Base-by-base conservation (phyloP, 1,140 invertebrate genomes). In the Lepidotrigona ventralis region DNA sequence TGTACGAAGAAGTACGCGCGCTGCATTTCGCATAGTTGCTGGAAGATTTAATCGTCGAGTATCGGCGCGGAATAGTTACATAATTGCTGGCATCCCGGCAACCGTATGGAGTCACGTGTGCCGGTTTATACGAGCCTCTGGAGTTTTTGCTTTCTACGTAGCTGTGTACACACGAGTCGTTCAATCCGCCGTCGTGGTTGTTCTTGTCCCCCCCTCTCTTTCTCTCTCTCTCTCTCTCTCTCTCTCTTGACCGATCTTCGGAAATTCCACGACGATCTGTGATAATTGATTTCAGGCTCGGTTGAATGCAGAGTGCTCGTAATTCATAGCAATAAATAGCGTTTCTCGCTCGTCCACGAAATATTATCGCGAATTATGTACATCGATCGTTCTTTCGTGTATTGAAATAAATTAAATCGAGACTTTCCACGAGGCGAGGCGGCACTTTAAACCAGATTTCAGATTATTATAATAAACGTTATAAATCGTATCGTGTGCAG, bases 1-100 rank as follows among this genome's bases (percentile, higher is more conserved):
- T 64, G 33, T 54, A 64, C 58, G 72, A 17, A 60, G 53, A 64
- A 33, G 58, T 71, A 80, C 58, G 46, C 39, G 73, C 3, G 56
- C n/a, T 17, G 26, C 14, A 54, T 54, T 60, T 75, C 63, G 58
- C 78, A 64, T 72, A 83, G 79, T 77, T 73, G 76, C 58, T 80
- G 68, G 69, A 85, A 87, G 86, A 88, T 88, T 88, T 88, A 88
- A 88, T 88, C 86, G 76, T 78, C 77, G 82, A 64, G 56, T 70
- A 87, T 87, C 85, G 81, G 64, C 78, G 74, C 78, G 82, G 86
- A 69, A 87, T 88, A 81, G 86, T 88, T 88, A 88, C 83, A 85
- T 84, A 88, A 88, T 88, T 85, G 86, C 78, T 75, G 60, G 86
- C 86, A 81, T 88, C 85, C 86, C 81, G 85, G 6, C 63, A 63